Base-by-base conservation (phyloP, 2,113 vertebrate genomes). In the Silurus meridionalis region DNA sequence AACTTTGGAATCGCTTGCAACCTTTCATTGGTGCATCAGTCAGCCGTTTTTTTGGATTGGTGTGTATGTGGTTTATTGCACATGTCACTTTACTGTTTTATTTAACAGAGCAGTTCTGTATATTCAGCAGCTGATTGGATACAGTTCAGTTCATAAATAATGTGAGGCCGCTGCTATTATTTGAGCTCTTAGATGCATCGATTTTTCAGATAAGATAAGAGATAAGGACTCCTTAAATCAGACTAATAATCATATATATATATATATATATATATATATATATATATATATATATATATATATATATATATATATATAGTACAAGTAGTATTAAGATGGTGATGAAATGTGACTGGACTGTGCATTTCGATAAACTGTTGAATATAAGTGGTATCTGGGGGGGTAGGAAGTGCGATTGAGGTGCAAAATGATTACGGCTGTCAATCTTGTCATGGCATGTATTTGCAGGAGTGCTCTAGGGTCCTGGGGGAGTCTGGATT, bases 401-500 rank as follows among this genome's bases (percentile, higher is more conserved):
- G 37, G 37, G 37, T 37, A 28, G 77, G 53, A n/a, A 17, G 25
- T 15, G 64, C 5, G 25, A 14, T 8, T n/a, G 77, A 79, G 17
- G n/a, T 37, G 77, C 8, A 58, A 79, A 3, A 58, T 37, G 77
- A 79, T 79, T 55, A 37, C 17, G 77, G 53, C 77, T 37, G 75
- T 78, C 52, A 8, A 57, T 78, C 75, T 13, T 14, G 11, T 57
- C 23, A 57, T 25, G 21, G 13, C 4, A 6, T 55, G 77, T 57
- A 4, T 79, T 79, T 79, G n/a, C 17, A 15, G 55, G 14, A 17
- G 55, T 28, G 53, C 77, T 79, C 77, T 37, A 8, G 13, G n/a
- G 14, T 79, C 77, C 77, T 19, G 77, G 19, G 77, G 77, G 77
- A 79, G 77, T 79, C 77, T 79, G 77, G 55, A 58, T 79, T 79